A percentile compares a stretch with the other conserved stretches of the same genome.
Conservation (phyloP, 2,888 invertebrate genomes). For the Neelides folsomi region DNA sequence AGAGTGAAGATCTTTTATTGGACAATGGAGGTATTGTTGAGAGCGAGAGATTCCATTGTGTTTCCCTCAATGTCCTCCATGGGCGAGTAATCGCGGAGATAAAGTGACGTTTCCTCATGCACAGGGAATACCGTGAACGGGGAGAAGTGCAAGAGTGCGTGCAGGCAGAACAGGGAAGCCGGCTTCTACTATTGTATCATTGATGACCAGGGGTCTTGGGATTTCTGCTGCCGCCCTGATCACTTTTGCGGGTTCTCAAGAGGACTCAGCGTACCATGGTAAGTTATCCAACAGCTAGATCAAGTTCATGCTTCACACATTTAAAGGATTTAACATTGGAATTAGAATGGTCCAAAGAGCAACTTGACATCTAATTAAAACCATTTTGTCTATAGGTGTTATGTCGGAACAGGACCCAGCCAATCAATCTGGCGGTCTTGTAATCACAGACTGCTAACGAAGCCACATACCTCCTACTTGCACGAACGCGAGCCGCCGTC, state of each 20-base stretch:
- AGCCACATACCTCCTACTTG: conserved; percentile 70
- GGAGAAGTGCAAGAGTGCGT: conserved; percentile 21
- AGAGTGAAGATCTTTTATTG: conserved; percentile 1
- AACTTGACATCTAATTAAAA: not conserved
- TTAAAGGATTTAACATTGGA: not conserved
- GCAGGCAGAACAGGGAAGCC: conserved; percentile 54
- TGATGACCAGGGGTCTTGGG: conserved; percentile 61
- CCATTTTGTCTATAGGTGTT: conserved; percentile 50
- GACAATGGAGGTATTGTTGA: not conserved
- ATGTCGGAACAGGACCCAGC: conserved; percentile 56
- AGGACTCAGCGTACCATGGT: conserved; percentile 72
- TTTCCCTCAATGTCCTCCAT: conserved; percentile 1
- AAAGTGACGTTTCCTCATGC: conserved; percentile 2
- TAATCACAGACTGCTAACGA: conserved; percentile 66
- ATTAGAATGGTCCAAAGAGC: not conserved
- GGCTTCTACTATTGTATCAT: conserved; percentile 76
- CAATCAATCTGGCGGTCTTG: conserved; percentile 73
- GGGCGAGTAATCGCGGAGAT: conserved; percentile 1
- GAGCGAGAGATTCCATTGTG: not conserved
- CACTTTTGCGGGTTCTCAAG: conserved; percentile 73
- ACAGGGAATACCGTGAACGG: conserved; percentile 22
- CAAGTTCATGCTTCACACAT: no score
- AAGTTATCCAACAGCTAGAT: conserved; percentile 31
- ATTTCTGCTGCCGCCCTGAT: conserved; percentile 69
- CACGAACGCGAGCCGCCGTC: conserved; percentile 69